Evolutionary conservation across 2,888 invertebrate genomes (phyloP), one percentile per base, ranked within the genome.

Genomic region (Caenorhabditis sp.): DNA sequence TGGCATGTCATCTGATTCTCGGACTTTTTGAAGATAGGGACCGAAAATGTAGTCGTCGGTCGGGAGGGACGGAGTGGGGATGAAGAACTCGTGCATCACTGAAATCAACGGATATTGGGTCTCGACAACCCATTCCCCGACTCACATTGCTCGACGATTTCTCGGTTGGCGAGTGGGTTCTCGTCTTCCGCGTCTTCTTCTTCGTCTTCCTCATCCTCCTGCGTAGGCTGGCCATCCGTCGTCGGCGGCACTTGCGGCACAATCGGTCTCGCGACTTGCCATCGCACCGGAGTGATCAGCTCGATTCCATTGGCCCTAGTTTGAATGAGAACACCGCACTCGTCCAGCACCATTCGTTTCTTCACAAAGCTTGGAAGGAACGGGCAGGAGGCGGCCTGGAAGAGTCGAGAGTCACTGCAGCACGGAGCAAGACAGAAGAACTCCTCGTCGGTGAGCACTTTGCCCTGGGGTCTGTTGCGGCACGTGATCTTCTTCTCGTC

Each of bases 391-490:
- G 56, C 68, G 8, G 59, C 68, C 41, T 68, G 68, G 27, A 22
- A 58, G 26, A 68, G 37, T 4, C 68, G 30, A 32, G 59, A 59
- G n/a, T 15, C 58, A 37, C 68, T 68, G 39, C 68, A 68, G 24
- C 68, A 68, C n/a, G 68, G 68, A 4, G 68, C 68, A 15, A 68
- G 35, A 50, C 68, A 68, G 52, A 68, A 68, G 27, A 68, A 68
- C 43, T 68, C 68, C 20, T 68, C 68, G 26, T 68, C 68, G 3
- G 56, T 58, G 17, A 68, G 58, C 7, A 32, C 22, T 11, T 68
- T 68, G 15, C 68, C 68, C 9, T 50, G 32, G 13, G 58, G 58
- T 43, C 68, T 39, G 22, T 58, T 58, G n/a, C 15, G 11, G 20
- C 43, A 59, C 11, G 68, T 35, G 17, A 68, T 68, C 43, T 52